Evolutionary conservation across 2,888 invertebrate species (phyloP), one percentile per base, ranked within the genome.

Genomic region (Netelia melanura): DNA sequence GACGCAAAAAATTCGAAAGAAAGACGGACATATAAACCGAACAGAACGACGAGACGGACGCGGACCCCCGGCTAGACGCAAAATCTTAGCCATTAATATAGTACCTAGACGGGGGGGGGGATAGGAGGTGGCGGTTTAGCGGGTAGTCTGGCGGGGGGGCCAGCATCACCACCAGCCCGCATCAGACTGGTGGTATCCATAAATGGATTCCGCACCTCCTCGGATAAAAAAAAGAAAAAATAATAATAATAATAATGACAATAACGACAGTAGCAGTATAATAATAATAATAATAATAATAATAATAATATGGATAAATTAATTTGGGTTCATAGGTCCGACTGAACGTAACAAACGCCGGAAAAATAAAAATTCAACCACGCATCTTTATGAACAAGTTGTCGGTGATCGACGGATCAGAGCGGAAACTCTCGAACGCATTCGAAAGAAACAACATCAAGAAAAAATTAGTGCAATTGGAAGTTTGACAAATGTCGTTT

Each of bases 401-500:
- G 0, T 38, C 9, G 38, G 11, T 9, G 67, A 38, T 5, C 43
- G 21, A 21, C 23, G 38, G n/a, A n/a, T 21, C 10, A 67, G 67
- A 43, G 43, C 8, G 11, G 43, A 43, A 3, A 30, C 48, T 11
- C 67, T 1, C 30, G 30, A 30, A 30, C 30, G 30, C 30, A 30
- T 30, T 30, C 30, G 30, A 17, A n/a, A 38, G 21, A 43, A 67
- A 67, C 67, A 67, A 17, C 67, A 67, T 43, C 6, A 14, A 9
- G 67, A 67, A 30, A 25, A 38, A 25, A 38, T 67, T 1, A 48
- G 21, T 67, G 67, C 38, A 44, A 43, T 43, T 10, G 38, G 38
- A 17, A n/a, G 43, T 17, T 23, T 67, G 21, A 38, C 67, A 25
- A 38, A 67, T 67, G 67, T 67, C 38, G 38, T 67, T 17, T 10